Base-by-base conservation (phyloP, 2,113 vertebrate species). In the Sitta europaea region DNA sequence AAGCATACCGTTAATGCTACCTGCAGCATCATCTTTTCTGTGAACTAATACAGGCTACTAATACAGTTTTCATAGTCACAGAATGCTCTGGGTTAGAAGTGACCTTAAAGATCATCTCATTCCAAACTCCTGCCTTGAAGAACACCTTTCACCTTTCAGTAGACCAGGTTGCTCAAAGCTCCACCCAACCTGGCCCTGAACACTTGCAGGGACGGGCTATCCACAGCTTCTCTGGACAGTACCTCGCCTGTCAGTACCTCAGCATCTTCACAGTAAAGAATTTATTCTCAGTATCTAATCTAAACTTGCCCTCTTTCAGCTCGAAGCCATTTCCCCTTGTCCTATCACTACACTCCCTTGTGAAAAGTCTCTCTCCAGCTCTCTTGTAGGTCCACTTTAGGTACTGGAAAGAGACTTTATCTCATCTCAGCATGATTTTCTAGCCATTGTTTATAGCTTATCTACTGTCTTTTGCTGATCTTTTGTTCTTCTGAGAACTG, bases 401-500 rank as follows among this genome's bases (percentile, higher is more conserved):
- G 71, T 43, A 24, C 63, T 70, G 48, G 33, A 81, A 73, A 33
- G 45, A 40, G 9, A 45, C 36, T 71, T 90, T 94, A 42, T 91
- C 31, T 91, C 25, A 68, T 54, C 25, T 88, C 73, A 66, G 31
- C 20, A 18, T 51, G 57, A 36, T 77, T 87, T 83, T 90, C 38
- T 91, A 86, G 55, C 63, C 63, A 55, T 90, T 95, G 68, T 94
- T 92, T 81, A 33, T 33, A 68, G n/a, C 53, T 91, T 94, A 84
- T 90, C 65, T 90, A 2, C 80, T 74, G 28, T 90, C 75, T 96
- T 47, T 76, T 65, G 67, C 31, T 67, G 74, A 79, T 31, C 79
- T 87, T 85, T 79, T 76, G 50, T 81, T 94, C 36, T 68, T 66
- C 65, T 70, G 74, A 95, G 74, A 87, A 51, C 50, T 85, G 62